Evolutionary conservation across 2,113 vertebrate genomes (phyloP).

Genomic region (Ctenodactylus gundi): DNA sequence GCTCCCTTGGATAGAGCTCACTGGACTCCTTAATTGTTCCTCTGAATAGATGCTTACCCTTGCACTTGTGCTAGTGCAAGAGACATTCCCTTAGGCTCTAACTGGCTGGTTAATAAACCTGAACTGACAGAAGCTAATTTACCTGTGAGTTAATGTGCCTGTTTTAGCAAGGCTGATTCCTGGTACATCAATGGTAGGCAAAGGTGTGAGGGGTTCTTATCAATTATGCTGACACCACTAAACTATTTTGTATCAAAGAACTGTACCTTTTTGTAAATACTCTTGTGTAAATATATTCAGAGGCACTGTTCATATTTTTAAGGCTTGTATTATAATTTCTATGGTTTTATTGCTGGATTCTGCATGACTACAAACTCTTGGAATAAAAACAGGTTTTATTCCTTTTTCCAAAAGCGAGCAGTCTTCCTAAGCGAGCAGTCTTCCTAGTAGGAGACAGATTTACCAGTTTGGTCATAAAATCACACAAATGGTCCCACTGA

Average conservation of each 20-base stretch:
- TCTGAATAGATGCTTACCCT: background rate
- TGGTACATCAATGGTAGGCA: conserved; percentile 10
- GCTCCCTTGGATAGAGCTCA: background rate
- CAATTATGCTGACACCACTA: conserved; percentile 77
- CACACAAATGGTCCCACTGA: conserved; percentile 39
- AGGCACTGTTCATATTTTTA: conserved; percentile 69
- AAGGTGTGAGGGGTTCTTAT: conserved; percentile 62
- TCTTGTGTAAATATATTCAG: conserved; percentile 82
- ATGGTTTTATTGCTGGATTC: conserved; percentile 76
- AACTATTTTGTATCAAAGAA: conserved; percentile 84
- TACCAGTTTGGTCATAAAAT: conserved; percentile 32
- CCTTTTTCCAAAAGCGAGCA: conserved; percentile 43
- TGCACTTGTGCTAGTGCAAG: background rate
- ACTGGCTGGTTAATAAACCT: background rate
- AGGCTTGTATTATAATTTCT: conserved; percentile 79
- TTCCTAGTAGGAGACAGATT: conserved; percentile 73
- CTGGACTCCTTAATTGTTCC: background rate
- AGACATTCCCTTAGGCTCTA: background rate
- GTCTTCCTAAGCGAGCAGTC: conserved; percentile 18
- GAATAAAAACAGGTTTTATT: conserved; percentile 61
- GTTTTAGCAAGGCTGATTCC: conserved; percentile 53
- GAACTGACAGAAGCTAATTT: background rate
- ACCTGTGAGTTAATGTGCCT: conserved; percentile 27
- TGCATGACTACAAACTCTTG: conserved; percentile 80
- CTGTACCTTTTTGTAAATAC: conserved; percentile 87